Base-by-base conservation (phyloP, 2,888 invertebrate species). In the Ophion costatus region DNA sequence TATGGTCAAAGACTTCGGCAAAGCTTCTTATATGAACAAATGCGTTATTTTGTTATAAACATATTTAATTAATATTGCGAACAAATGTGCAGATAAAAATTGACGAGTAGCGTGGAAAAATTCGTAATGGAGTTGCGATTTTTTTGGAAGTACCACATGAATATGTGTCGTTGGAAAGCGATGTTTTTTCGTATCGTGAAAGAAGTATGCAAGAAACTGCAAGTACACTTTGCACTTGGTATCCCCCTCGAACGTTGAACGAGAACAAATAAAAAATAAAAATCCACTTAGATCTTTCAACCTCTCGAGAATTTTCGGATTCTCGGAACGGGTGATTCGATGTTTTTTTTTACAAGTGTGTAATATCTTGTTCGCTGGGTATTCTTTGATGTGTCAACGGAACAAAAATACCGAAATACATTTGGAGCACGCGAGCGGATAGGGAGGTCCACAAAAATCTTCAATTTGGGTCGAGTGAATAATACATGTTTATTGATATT, bases 231-330 rank as follows among this genome's bases (percentile, higher is more conserved):
- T 38, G 38, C 38, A 38, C 6, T 38, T 38, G 9, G 9, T 38
- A 9, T 38, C 7, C 38, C 38, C 38, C 70, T 70, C 42, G 17
- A n/a, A 22, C 17, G 42, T 63, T 29, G 38, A 67, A 22, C 22
- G 45, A 74, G 11, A 33, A 20, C 75, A 73, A 61, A 73, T 59
- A 51, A 69, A 74, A 82, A 78, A 82, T 82, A 82, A 78, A 38
- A 69, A 82, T 29, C 22, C 11, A 63, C 78, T 73, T 22, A 29
- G 76, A 80, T 66, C 66, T 38, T 64, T 56, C 20, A 22, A 2
- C 22, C 24, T 67, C 45, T 17, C 29, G 42, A 80, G 77, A 77
- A 69, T 80, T 69, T 77, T 76, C 66, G 22, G 22, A 22, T 77
- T 73, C 20, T n/a, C 20, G 22, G 61, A 77, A 61, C 11, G 42